Percentiles rank a stretch among this genome's conserved stretches.
These are phyloP conservation scores for Hedychridium roseum DNA, from an alignment of 2,888 invertebrate species.

Conservation along the genomic window DNA sequence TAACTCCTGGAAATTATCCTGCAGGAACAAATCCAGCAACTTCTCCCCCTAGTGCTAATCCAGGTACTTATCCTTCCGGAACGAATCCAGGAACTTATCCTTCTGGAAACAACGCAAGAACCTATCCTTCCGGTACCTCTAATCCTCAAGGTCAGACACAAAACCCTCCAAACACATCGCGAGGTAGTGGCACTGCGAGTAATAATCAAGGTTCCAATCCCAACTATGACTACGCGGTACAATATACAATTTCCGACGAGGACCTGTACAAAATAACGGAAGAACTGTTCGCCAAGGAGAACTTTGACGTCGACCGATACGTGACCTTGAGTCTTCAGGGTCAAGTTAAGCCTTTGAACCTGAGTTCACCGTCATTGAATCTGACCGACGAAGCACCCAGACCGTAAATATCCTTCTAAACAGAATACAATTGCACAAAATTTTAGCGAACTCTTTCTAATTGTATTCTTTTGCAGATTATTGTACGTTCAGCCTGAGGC, in stretches of 20 bases:
- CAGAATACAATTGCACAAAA: slow-evolving; percentile 3
- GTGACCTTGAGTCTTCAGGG: slow-evolving; percentile 50
- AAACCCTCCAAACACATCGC: too few species aligned
- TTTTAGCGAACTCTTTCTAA: too few species aligned
- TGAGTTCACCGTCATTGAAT: slow-evolving; percentile 23
- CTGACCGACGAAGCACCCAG: slow-evolving; percentile 41
- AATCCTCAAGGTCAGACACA: too few species aligned
- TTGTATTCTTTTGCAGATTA: slow-evolving; percentile 40
- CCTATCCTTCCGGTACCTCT: too few species aligned
- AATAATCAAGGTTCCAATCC: not conserved
- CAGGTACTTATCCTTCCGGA: too few species aligned
- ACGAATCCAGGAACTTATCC: too few species aligned
- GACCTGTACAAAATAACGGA: slow-evolving; percentile 51
- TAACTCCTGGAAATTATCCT: slow-evolving; percentile 6
- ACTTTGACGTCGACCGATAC: slow-evolving; percentile 35
- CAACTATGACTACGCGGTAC: not conserved
- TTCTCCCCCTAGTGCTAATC: too few species aligned
- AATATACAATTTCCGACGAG: slow-evolving; percentile 42
- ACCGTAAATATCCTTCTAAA: slow-evolving; percentile 40
- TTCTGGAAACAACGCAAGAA: too few species aligned
- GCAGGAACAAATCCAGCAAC: slow-evolving; percentile 5
- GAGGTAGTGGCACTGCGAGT: slow-evolving; percentile 2
- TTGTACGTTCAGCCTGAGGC: slow-evolving; percentile 39
- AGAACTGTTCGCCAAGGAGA: slow-evolving; percentile 45
- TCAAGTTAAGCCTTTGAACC: slow-evolving; percentile 9